Evolutionary conservation across 2,113 vertebrate genomes (phyloP).

Genomic region (Ameiurus melas): DNA sequence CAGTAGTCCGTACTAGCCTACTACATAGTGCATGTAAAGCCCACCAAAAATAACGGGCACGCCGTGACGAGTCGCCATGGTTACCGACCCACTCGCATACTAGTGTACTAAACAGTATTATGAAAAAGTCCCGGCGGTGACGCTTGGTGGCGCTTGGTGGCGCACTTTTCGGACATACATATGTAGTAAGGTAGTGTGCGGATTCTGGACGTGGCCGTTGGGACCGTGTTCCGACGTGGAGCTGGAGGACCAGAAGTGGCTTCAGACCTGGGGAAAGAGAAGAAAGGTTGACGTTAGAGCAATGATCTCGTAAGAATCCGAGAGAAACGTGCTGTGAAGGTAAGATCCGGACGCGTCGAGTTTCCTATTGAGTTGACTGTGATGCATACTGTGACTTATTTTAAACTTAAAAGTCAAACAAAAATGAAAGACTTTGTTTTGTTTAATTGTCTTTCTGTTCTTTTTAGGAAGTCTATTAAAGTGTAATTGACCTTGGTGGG

Average conservation of each 20-base stretch:
- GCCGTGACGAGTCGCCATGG: neutral
- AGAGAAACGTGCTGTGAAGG: too few species aligned
- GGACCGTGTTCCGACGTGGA: slow-evolving; percentile 49
- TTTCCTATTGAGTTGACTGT: neutral
- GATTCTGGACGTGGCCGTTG: neutral
- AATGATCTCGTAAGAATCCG: slow-evolving; percentile 3
- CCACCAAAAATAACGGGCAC: neutral
- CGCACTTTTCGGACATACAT: neutral
- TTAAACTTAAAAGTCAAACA: neutral
- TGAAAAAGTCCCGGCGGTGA: neutral
- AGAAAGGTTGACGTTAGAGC: neutral
- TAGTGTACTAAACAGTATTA: neutral
- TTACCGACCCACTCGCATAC: neutral
- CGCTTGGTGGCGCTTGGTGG: too few species aligned
- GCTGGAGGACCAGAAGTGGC: slow-evolving; percentile 5
- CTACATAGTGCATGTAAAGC: neutral
- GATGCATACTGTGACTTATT: neutral
- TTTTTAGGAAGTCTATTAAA: neutral
- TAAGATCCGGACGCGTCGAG: neutral
- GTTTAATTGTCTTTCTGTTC: neutral
- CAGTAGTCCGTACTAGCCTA: neutral
- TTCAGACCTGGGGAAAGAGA: neutral
- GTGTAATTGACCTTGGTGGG: slow-evolving; percentile 28
- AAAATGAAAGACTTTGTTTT: too few species aligned
- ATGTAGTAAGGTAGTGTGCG: neutral